Conservation (phyloP, 2,888 invertebrate species). For the Drosophila helvetica region DNA sequence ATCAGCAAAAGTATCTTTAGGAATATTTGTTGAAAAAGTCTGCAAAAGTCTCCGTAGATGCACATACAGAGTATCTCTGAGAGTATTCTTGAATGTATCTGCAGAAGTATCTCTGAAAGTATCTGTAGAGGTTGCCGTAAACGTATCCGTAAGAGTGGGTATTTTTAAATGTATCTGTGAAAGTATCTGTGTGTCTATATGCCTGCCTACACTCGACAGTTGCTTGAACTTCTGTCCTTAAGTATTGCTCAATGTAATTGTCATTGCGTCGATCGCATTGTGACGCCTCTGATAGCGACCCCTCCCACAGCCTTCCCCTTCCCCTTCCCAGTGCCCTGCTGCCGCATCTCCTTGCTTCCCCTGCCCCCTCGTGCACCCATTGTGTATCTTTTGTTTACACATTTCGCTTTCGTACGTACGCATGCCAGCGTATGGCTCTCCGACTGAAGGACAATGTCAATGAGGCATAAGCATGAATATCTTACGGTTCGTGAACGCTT, state of each 20-base stretch:
- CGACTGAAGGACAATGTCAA: conserved; percentile 76
- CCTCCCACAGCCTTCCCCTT: neutral
- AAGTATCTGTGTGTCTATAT: neutral
- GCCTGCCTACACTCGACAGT: conserved; percentile 61
- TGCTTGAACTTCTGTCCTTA: conserved; percentile 81
- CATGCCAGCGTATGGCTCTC: conserved; percentile 31
- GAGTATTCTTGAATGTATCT: neutral
- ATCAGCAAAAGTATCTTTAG: conserved; percentile 2
- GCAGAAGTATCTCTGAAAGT: conserved; percentile 32
- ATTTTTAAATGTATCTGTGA: conserved; percentile 29
- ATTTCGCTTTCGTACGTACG: conserved; percentile 56
- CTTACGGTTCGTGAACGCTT: conserved; percentile 24
- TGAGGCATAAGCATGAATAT: conserved; percentile 44
- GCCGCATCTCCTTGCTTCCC: neutral
- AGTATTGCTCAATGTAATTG: conserved; percentile 42
- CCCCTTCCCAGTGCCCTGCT: conserved; percentile 8
- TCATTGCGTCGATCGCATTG: conserved; percentile 41
- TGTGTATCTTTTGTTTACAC: conserved; percentile 60
- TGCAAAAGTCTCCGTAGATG: conserved; percentile 31
- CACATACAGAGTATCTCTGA: no score
- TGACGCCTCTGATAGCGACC: conserved; percentile 46
- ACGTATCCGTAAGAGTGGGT: conserved; percentile 4
- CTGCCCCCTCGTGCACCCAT: conserved; percentile 16
- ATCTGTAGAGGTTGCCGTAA: conserved; percentile 6
- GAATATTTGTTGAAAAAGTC: neutral